Evolutionary conservation across 2,113 vertebrate species (phyloP), one percentile per base, ranked within the genome.

Genomic region (Struthidea cinerea): DNA sequence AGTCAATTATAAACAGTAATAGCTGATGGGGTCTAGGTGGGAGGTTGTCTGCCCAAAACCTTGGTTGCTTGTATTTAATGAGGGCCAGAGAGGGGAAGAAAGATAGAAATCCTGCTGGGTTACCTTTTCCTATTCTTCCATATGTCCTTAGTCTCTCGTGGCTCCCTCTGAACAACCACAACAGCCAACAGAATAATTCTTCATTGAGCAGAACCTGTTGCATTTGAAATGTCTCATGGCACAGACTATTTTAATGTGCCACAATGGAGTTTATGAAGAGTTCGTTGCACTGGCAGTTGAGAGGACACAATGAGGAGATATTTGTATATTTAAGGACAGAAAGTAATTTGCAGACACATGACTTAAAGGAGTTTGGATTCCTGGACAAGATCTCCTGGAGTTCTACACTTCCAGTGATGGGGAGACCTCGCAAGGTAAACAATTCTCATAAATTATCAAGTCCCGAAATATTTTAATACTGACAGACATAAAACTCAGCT

Each of bases 321-420:
- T 47, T 46, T 82, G 17, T 7, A 0, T 47, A 22, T 47, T 83
- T 76, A 35, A 88, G 32, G 37, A 33, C 5, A 71, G 35, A 90
- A 79, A 55, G 27, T 5, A 42, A 15, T 79, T 88, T 55, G 2
- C 28, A 75, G 41, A 13, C 4, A 6, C 0, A 0, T 30, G 3
- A 4, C 10, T 57, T 65, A 57, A 42, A 87, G 46, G 42, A 63
- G 17, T 5, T 86, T 3, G 0, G 7, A 10, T 5, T 19, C 20
- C 60, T 70, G 37, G 11, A 23, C 18, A 39, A 83, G 10, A 30
- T 28, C 5, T 53, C 41, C 7, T 26, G 0, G 6, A 41, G 13
- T 50, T 85, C 70, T 41, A 27, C 5, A 21, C 8, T 47, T 30
- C 2, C 16, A 47, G 10, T 35, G 16, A 9, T 5, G 9, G 47